These are phyloP conservation scores for Syngnathus acus DNA, from an alignment of 2,797 vertebrate species.

Conservation along the genomic window DNA sequence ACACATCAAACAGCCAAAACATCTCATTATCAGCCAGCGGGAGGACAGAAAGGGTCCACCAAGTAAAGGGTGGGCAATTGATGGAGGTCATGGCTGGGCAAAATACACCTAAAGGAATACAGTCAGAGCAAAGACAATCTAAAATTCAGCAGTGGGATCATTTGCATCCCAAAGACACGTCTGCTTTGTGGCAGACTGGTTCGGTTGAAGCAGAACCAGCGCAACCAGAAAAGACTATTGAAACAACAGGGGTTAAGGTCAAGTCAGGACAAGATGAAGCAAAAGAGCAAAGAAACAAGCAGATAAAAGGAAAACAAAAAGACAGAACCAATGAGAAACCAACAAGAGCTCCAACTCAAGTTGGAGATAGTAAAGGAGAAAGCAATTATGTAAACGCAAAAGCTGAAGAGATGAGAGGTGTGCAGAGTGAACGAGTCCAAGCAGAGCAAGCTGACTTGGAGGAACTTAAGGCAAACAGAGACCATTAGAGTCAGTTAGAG, in stretches of 20 bases:
- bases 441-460: constrained; percentile 27
- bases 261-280: constrained; percentile 10
- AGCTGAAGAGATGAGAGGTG: constrained; percentile 18
- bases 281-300: constrained; percentile 13
- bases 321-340: constrained; percentile 11
- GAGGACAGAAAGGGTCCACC: constrained; percentile 13
- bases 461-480: constrained; percentile 28
- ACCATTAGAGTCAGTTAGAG: constrained; percentile 28
- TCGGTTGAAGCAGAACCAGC: constrained; percentile 25
- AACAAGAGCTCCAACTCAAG: constrained; percentile 19
- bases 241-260: neutral
- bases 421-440: constrained; percentile 30
- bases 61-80: constrained; percentile 21
- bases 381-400: constrained; percentile 23
- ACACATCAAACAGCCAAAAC: constrained; percentile 23
- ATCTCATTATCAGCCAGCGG: constrained; percentile 18
- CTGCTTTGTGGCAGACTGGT: constrained; percentile 20
- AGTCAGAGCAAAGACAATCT: constrained; percentile 34
- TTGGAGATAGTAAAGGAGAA: constrained; percentile 19
- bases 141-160: constrained; percentile 31
- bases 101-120: constrained; percentile 13
- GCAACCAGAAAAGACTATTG: constrained; percentile 14
- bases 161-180: constrained; percentile 31
- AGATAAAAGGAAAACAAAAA: constrained; percentile 21
- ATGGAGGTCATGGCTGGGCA: constrained; percentile 33